Base-by-base conservation (phyloP, 2,797 vertebrate species). In the Etheostoma perlongum region DNA sequence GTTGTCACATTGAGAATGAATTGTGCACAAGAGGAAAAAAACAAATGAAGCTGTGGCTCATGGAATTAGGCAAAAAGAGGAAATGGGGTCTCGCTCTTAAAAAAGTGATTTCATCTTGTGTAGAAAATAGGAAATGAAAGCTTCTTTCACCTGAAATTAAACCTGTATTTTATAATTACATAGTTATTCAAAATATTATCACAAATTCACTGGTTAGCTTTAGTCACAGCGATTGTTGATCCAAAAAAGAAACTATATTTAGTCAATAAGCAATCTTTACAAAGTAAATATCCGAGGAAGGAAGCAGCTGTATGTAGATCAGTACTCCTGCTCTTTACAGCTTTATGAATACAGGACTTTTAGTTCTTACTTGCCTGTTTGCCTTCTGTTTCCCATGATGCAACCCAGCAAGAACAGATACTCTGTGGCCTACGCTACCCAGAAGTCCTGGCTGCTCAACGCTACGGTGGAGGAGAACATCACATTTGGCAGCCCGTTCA, bases 381-480 rank as follows among this genome's bases (percentile, higher is more conserved):
- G 67, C 67, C 36, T 40, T 84, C 61, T 13, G 5, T 83, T 75
- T 90, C 73, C 79, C 59, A 51, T 74, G 54, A 70, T 82, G 72
- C 79, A 64, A 4, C 63, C 48, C 88, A 97, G 96, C 81, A 98
- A 97, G 91, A 99, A 96, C 95, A 96, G 97, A 70, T 96, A 97
- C 74, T 98, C 98, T 0, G 98, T 99, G 90, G 98, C 98, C 79
- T 99, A 99, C 0, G 98, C 98, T 27, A 94, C 97, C 72, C 98
- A 99, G 92, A 99, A 99, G 90, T 98, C 98, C 0, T 99, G 98
- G 98, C 95, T 99, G 82, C 94, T 99, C 71, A 99, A 99, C 27
- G 97, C 98, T 4, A 99, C 98, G 0, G 97, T 99, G 73, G 98
- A 99, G 87, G 98, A 99, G 23, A 99, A 99, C 92, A 99, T 99